Evolutionary conservation across 2,113 vertebrate species (phyloP), one percentile per base, ranked within the genome.

Genomic region (Cottus gobio): DNA sequence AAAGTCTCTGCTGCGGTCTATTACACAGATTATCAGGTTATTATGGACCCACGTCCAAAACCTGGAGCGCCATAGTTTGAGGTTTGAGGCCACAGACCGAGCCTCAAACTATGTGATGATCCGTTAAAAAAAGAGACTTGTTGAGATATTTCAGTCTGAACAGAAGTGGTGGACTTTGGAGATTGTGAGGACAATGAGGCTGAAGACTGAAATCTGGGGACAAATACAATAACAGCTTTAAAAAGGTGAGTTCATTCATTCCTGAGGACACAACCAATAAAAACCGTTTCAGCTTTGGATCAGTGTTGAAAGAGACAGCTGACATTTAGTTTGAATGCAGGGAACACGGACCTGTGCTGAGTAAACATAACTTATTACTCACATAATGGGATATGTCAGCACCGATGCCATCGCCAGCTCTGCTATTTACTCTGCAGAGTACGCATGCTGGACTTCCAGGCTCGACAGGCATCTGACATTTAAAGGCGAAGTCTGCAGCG

Each of bases 351-450:
- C 24, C 42, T 0, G 2, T 8, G 20, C 12, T 63, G 26, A 7
- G 36, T 34, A 24, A 57, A 50, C 24, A 61, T 28, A 20, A 3
- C 36, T 3, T 9, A 44, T 44, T 13, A 44, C 42, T 44, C 42
- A 44, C 12, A 4, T 31, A 10, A 37, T 12, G 28, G 15, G n/a
- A 73, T 42, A 56, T 48, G 15, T 56, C 30, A 12, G 24, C 46
- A 24, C 31, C 48, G 20, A 42, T 34, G 46, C 1, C 15, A 3
- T 56, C 13, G 13, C 13, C 56, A n/a, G 58, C 77, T 71, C 22
- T 56, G 60, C 15, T 57, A 42, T 71, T 65, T 65, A 34, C 36
- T 54, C 34, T 30, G 20, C 57, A 50, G n/a, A 68, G 22, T 56
- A 52, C 42, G 4, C 24, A 6, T 9, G 52, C 26, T 2, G 12